Base-by-base conservation (phyloP, 1,140 invertebrate species). In the Orussus abietinus region DNA sequence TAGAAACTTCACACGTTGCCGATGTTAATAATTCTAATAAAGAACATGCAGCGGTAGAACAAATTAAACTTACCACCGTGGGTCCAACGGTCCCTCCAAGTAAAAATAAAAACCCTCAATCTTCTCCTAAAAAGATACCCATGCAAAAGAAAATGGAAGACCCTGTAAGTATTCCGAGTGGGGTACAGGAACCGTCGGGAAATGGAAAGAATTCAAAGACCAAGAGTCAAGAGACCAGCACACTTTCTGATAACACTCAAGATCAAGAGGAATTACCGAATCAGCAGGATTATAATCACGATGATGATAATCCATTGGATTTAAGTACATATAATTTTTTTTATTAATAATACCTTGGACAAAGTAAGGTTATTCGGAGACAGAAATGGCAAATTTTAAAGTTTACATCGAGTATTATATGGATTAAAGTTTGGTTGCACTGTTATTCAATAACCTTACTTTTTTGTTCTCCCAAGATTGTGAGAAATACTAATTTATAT, bases 161-260 rank as follows among this genome's bases (percentile, higher is more conserved):
- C n/a, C n/a, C n/a, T n/a, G n/a, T n/a, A n/a, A n/a, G n/a, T n/a
- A n/a, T n/a, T n/a, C n/a, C n/a, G n/a, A n/a, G n/a, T n/a, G n/a
- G n/a, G n/a, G n/a, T n/a, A n/a, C n/a, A n/a, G n/a, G n/a, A 12
- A 20, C 10, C 15, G 5, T 7, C 10, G 22, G 1, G 4, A 40
- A 18, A 4, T 11, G 25, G 35, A 39, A 6, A 9, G 22, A 25
- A 25, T 12, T 6, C n/a, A 11, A 11, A 31, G 15, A 21, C 3
- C 38, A 9, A 18, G 13, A 30, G n/a, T 1, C 2, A 17, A 20
- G 9, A 17, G 29, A 28, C 37, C 4, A 46, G 29, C 31, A 56
- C 52, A 26, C 10, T 45, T 32, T 52, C 42, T 13, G 42, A 55
- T 31, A 49, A 56, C 11, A 56, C 49, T 0, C 30, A 55, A n/a